phyloP scores from a whole-genome alignment of 2,797 vertebrate genomes.

The Crenichthys baileyi region DNA sequence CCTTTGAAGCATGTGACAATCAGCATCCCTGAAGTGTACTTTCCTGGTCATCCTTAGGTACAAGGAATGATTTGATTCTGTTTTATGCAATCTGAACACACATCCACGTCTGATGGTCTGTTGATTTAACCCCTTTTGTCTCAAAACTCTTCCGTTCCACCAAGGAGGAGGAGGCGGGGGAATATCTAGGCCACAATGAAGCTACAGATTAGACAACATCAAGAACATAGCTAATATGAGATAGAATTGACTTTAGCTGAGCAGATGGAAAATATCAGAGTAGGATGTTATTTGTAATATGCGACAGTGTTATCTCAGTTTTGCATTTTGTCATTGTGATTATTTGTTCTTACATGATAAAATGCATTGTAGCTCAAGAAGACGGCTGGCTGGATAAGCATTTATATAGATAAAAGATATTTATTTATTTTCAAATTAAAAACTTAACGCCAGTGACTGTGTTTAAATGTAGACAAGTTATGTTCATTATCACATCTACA shows the following conservation, averaged over 20 bases:
- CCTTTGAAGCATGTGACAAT: constrained; percentile 11
- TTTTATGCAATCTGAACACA: constrained; percentile 22
- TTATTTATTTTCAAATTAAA: neutral
- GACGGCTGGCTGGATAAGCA: neutral
- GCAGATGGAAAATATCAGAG: neutral
- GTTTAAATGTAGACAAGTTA: neutral
- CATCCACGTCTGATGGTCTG: constrained; percentile 16
- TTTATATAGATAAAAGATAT: neutral
- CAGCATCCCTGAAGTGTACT: neutral
- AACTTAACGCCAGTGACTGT: neutral
- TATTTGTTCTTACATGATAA: constrained; percentile 1
- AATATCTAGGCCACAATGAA: constrained; percentile 27
- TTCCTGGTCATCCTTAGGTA: neutral
- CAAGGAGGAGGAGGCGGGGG: constrained; percentile 1
- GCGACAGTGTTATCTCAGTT: neutral
- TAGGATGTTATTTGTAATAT: neutral
- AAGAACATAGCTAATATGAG: constrained; percentile 18
- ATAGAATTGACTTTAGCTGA: constrained; percentile 14
- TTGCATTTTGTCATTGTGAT: constrained; percentile 5
- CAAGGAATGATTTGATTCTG: neutral
- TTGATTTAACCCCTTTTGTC: constrained; percentile 41
- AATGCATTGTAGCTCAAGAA: neutral
- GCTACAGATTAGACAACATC: constrained; percentile 30
- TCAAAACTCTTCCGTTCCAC: constrained; percentile 13
- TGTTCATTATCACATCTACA: neutral